Percentiles rank a stretch among this genome's conserved stretches.
phyloP scores from a whole-genome alignment of 2,888 invertebrate species.

The Schizaphis graminum region DNA sequence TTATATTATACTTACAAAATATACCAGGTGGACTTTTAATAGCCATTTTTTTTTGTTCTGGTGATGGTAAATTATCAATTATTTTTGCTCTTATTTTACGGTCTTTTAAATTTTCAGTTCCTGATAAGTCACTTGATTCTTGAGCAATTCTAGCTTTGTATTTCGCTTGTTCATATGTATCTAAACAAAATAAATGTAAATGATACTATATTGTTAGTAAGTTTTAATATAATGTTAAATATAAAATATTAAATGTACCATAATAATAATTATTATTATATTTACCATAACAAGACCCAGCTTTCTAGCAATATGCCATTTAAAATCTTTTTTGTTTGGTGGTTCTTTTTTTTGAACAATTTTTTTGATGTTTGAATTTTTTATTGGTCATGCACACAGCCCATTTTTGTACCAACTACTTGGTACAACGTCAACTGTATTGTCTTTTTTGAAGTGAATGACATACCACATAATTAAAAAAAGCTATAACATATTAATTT shows the following conservation, averaged over 20 bases:
- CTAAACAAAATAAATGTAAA: conserved; percentile 12
- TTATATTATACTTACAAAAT: neutral
- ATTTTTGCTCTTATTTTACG: neutral
- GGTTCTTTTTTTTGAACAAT: neutral
- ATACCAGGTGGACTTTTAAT: neutral
- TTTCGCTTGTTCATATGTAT: neutral
- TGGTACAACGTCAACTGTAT: no score
- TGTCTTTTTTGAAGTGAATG: conserved; percentile 9
- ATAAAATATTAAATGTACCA: no score
- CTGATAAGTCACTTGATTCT: conserved; percentile 10
- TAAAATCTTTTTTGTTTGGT: conserved; percentile 22
- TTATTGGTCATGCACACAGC: conserved; percentile 27
- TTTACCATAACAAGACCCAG: conserved; percentile 1
- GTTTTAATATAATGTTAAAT: no score
- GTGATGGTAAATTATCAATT: neutral
- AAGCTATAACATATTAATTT: conserved; percentile 1
- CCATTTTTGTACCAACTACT: conserved; percentile 21
- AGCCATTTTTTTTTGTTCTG: neutral
- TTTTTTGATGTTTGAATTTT: neutral
- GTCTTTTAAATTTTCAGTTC: conserved; percentile 5
- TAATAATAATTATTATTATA: conserved; percentile 16
- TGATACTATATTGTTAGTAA: neutral
- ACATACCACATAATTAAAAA: conserved; percentile 10
- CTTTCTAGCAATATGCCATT: conserved; percentile 23
- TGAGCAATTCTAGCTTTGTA: conserved; percentile 11